Conservation (phyloP, 2,888 invertebrate genomes). For the Apodemia duryi region DNA sequence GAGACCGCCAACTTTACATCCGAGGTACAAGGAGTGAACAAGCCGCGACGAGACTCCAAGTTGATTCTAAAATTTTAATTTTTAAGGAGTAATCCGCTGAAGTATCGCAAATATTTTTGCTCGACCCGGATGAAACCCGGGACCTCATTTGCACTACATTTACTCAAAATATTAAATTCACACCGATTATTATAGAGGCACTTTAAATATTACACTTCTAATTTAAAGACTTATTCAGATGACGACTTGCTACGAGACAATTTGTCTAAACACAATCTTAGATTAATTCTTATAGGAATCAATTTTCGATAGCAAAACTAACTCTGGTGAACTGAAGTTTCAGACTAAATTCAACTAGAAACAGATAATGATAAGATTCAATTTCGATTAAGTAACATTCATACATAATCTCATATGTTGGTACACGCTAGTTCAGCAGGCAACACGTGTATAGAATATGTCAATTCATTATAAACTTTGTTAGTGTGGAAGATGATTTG, state of each 20-base stretch:
- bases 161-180: not conserved
- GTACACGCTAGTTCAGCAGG: conserved; percentile 38
- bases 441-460: conserved; percentile 74
- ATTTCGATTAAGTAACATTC: conserved; percentile 28
- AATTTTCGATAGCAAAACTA: conserved; percentile 34
- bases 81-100: no score
- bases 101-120: no score
- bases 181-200: conserved; percentile 12
- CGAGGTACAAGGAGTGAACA: no score
- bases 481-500: conserved; percentile 71
- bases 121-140: no score
- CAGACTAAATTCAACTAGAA: conserved; percentile 31
- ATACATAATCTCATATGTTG: conserved; percentile 37
- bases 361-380: conserved; percentile 30
- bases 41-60: no score
- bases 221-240: conserved; percentile 34
- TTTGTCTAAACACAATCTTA: conserved; percentile 34
- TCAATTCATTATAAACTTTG: conserved; percentile 78
- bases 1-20: no score
- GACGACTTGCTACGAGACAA: conserved; percentile 27
- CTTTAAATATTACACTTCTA: conserved; percentile 39
- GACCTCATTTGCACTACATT: not conserved
- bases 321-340: conserved; percentile 26
- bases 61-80: no score
- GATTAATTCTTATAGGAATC: conserved; percentile 34